Conservation (phyloP, 1,140 invertebrate genomes). For the Bombus picipes region DNA sequence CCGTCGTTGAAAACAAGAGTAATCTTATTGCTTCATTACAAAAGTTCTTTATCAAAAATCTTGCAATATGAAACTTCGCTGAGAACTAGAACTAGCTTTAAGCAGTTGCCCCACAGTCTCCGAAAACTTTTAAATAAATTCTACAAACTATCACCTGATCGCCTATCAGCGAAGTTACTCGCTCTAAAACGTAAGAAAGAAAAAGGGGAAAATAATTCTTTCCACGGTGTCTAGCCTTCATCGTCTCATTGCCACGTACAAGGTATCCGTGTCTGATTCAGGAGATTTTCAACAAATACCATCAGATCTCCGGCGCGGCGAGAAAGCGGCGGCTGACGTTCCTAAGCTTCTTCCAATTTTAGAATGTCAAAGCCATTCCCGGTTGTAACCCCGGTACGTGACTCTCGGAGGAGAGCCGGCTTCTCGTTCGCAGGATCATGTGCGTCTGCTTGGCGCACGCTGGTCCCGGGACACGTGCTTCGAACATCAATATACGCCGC, state of each 20-base stretch:
- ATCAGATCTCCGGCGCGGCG: neutral
- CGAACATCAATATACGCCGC: slow-evolving; percentile 63
- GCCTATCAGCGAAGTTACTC: neutral
- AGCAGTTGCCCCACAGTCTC: neutral
- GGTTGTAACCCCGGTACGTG: slow-evolving; percentile 69
- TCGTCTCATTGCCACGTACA: neutral
- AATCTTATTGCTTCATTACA: neutral
- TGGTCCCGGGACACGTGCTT: slow-evolving; percentile 59
- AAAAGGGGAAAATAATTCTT: neutral
- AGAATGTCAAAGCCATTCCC: slow-evolving; percentile 70
- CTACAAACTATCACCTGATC: neutral
- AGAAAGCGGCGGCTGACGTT: slow-evolving; percentile 49
- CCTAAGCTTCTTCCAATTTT: slow-evolving; percentile 71
- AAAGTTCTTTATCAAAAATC: neutral
- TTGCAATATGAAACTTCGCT: neutral
- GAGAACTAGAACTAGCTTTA: neutral
- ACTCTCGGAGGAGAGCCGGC: slow-evolving; percentile 41
- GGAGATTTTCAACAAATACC: slow-evolving; percentile 58
- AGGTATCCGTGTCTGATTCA: neutral
- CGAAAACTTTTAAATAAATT: neutral
- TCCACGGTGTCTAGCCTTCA: no score
- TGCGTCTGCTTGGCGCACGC: slow-evolving; percentile 53
- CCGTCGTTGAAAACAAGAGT: neutral
- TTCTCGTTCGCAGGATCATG: slow-evolving; percentile 59
- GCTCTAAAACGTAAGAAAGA: neutral